Conservation (phyloP, 2,888 invertebrate genomes). For the Sinodicranocentrus sp. region DNA sequence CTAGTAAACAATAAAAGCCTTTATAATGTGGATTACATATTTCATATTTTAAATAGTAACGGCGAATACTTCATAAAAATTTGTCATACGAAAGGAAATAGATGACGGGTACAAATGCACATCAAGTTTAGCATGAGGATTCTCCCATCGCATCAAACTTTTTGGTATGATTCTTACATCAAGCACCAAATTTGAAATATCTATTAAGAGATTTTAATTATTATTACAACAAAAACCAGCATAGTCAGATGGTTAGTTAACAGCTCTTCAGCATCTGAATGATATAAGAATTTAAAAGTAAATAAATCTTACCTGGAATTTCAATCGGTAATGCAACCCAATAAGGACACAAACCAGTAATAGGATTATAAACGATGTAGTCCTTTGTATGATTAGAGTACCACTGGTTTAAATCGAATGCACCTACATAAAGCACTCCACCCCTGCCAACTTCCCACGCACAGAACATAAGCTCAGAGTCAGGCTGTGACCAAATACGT, state of each 20-base stretch:
- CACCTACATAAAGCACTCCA: conserved; percentile 73
- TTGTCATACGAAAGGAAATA: conserved; percentile 87
- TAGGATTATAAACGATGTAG: conserved; percentile 58
- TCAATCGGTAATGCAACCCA: conserved; percentile 75
- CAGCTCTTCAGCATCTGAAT: neutral
- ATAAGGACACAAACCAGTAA: conserved; percentile 71
- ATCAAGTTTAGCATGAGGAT: conserved; percentile 78
- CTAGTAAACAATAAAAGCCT: conserved; percentile 43
- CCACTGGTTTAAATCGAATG: conserved; percentile 97
- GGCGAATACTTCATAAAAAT: no score
- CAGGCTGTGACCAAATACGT: conserved; percentile 71
- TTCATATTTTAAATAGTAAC: conserved; percentile 17
- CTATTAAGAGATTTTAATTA: conserved; percentile 3
- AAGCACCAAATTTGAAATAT: conserved; percentile 40
- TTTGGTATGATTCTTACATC: conserved; percentile 82
- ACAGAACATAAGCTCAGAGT: conserved; percentile 71
- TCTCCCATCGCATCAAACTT: conserved; percentile 85
- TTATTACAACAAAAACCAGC: conserved; percentile 6
- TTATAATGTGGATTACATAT: neutral
- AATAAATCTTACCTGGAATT: conserved; percentile 51
- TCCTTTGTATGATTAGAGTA: conserved; percentile 94
- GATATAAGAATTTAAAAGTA: no score
- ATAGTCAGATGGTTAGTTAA: neutral
- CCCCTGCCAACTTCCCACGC: conserved; percentile 73
- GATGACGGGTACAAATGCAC: conserved; percentile 89